phyloP scores from a whole-genome alignment of 2,888 invertebrate genomes.

The Agonum fuliginosum region DNA sequence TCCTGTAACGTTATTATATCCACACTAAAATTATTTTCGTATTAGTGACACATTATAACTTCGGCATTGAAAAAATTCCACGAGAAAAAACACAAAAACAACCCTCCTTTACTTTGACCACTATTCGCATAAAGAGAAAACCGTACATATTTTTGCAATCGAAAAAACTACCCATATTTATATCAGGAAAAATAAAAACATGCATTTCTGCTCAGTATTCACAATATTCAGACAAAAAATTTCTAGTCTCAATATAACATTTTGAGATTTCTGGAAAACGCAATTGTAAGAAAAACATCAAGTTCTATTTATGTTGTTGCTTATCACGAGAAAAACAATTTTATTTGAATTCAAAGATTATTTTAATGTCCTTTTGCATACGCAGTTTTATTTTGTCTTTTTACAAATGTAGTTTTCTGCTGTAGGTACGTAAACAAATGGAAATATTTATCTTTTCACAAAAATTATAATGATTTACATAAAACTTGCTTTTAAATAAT shows the following conservation, averaged over 20 bases:
- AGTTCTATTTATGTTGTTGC: no score
- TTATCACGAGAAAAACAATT: no score
- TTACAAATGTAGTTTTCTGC: no score
- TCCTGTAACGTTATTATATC: neutral
- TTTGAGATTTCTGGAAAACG: neutral
- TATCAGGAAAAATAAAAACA: neutral
- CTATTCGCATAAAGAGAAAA: neutral
- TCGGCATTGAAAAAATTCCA: neutral
- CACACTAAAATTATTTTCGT: neutral
- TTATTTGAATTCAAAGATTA: no score
- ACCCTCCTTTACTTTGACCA: neutral
- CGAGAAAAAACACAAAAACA: neutral
- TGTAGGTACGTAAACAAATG: no score
- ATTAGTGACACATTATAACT: neutral
- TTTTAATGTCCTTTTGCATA: no score
- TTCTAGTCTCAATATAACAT: no score
- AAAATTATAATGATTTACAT: no score
- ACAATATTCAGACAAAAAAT: neutral
- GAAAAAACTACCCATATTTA: neutral
- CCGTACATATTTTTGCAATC: neutral
- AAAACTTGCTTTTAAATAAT: no score
- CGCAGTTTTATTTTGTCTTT: no score
- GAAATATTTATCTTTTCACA: no score
- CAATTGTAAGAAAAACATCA: neutral
- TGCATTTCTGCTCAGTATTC: neutral